These are phyloP conservation scores for Cordilura impudica DNA, from an alignment of 2,888 invertebrate species.

Conservation along the genomic window DNA sequence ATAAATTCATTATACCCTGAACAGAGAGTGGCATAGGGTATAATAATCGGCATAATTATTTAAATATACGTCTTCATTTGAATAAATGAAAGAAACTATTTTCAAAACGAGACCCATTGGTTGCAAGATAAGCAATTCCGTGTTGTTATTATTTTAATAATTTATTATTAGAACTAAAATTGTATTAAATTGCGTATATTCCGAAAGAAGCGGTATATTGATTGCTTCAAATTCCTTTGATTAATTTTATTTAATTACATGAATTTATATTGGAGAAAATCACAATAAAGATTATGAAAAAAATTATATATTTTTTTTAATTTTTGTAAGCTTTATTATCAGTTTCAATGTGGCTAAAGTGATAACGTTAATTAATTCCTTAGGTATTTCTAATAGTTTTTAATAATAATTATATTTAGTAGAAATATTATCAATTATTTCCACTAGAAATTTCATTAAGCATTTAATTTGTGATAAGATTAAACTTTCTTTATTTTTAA, in stretches of 20 bases:
- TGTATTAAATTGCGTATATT: slow-evolving; percentile 12
- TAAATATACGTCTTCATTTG: too few species aligned
- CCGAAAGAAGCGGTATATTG: background rate
- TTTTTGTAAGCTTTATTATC: background rate
- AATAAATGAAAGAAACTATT: too few species aligned
- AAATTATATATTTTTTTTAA: slow-evolving; percentile 2
- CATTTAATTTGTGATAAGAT: slow-evolving; percentile 31
- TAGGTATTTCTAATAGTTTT: background rate
- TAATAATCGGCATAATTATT: too few species aligned
- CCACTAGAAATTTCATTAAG: slow-evolving; percentile 24
- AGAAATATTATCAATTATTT: slow-evolving; percentile 37
- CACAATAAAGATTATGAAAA: background rate
- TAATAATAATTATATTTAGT: background rate
- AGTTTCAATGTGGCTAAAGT: background rate
- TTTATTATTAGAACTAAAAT: too few species aligned
- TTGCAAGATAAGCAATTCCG: too few species aligned
- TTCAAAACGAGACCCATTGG: too few species aligned
- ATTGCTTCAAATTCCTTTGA: background rate
- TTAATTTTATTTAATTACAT: background rate
- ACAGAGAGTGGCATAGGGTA: too few species aligned
- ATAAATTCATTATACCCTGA: too few species aligned
- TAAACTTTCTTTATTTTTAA: background rate
- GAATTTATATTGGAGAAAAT: background rate
- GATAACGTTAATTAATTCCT: background rate
- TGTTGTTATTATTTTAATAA: too few species aligned